Percentiles rank a stretch among this genome's conserved stretches.
phyloP scores from a whole-genome alignment of 2,888 invertebrate species.

The Dusona sp. region DNA sequence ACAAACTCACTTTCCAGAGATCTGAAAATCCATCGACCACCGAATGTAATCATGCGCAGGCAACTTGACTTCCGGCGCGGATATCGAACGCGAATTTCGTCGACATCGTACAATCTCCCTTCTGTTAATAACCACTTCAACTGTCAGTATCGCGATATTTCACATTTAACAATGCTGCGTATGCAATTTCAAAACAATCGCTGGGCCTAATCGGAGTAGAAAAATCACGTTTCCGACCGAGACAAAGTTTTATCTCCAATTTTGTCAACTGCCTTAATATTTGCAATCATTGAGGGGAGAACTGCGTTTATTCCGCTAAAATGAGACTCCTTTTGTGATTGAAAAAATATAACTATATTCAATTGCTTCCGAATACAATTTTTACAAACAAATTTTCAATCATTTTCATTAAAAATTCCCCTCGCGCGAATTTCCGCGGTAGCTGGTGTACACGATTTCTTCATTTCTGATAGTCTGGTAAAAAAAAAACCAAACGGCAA shows the following conservation, averaged over 20 bases:
- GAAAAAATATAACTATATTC: too few species aligned
- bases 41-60: constrained; percentile 60
- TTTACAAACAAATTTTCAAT: too few species aligned
- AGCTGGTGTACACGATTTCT: too few species aligned
- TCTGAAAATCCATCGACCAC: constrained; percentile 54
- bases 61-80: constrained; percentile 67
- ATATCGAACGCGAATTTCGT: constrained; percentile 66
- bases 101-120: constrained; percentile 9
- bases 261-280: neutral
- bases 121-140: constrained; percentile 36
- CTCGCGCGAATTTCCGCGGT: too few species aligned
- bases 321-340: too few species aligned
- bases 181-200: neutral
- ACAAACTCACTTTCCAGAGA: constrained; percentile 29
- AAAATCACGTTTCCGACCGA: neutral
- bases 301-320: too few species aligned
- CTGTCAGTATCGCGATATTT: constrained; percentile 40
- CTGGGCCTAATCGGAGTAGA: neutral
- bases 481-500: too few species aligned
- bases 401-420: too few species aligned
- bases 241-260: neutral
- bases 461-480: too few species aligned
- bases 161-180: neutral
- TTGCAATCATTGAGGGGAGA: too few species aligned
- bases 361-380: too few species aligned